A percentile compares a stretch with the other conserved stretches of the same genome.
phyloP scores from a whole-genome alignment of 1,140 invertebrate species.

The Arion vulgaris region DNA sequence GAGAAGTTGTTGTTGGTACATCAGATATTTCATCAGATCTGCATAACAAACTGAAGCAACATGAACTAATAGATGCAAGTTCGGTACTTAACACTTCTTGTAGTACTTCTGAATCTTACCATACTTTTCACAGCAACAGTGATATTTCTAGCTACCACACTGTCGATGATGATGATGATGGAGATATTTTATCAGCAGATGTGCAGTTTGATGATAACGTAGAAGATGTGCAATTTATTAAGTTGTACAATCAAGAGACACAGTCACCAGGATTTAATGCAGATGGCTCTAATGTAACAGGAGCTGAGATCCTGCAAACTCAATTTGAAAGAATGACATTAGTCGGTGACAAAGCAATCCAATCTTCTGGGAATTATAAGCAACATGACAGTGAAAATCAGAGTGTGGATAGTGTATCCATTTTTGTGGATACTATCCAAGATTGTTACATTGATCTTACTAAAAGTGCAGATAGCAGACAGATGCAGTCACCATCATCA shows the following conservation, averaged over 20 bases:
- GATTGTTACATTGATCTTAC: neutral
- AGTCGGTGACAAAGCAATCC: neutral
- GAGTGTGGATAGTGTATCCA: too few species aligned
- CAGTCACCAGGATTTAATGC: neutral
- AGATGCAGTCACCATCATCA: neutral
- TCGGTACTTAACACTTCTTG: neutral
- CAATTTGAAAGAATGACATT: neutral
- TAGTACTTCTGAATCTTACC: neutral
- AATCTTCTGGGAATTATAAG: neutral
- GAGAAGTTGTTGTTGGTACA: neutral
- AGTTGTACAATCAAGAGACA: neutral
- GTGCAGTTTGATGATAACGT: neutral
- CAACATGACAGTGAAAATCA: neutral
- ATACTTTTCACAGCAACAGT: neutral
- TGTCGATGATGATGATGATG: neutral
- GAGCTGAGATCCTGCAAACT: neutral
- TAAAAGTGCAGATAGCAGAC: neutral
- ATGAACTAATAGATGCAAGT: neutral
- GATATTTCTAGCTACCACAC: neutral
- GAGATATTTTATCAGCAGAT: neutral
- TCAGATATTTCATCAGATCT: neutral
- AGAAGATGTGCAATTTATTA: neutral
- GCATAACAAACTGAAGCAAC: neutral
- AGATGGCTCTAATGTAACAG: neutral
- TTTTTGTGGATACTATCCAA: neutral